Conservation (phyloP, 2,113 vertebrate species). For the Arothron firmamentum region DNA sequence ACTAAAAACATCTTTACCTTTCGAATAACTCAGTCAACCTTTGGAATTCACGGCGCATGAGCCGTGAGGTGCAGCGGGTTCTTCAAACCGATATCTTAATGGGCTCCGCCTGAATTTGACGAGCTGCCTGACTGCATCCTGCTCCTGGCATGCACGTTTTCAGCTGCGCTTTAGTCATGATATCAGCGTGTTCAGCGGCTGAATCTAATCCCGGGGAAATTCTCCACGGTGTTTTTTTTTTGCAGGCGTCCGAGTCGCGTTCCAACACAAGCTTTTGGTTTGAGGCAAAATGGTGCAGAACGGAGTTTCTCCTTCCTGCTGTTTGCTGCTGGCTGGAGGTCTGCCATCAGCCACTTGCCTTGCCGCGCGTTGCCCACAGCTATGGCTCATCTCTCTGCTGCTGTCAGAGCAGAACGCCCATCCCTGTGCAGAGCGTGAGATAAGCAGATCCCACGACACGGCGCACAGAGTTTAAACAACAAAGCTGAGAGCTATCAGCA, state of each 20-base stretch:
- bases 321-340: constrained; percentile 11
- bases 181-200: no score
- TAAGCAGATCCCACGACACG: constrained; percentile 15
- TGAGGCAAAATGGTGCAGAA: constrained; percentile 1
- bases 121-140: not conserved
- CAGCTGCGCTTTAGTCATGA: not conserved
- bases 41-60: not conserved
- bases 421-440: constrained; percentile 13
- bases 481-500: not conserved
- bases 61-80: not conserved
- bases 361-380: not conserved
- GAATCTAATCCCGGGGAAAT: no score
- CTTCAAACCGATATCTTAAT: not conserved
- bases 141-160: not conserved
- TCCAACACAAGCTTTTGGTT: not conserved
- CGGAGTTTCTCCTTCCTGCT: constrained; percentile 4
- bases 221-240: no score
- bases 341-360: constrained; percentile 12
- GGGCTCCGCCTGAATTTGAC: not conserved
- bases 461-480: constrained; percentile 1
- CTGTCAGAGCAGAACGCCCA: constrained; percentile 16
- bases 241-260: not conserved
- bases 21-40: not conserved
- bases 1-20: not conserved
- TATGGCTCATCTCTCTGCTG: constrained; percentile 9